phyloP scores from a whole-genome alignment of 2,888 invertebrate species.

The Caradrina kadenii region DNA sequence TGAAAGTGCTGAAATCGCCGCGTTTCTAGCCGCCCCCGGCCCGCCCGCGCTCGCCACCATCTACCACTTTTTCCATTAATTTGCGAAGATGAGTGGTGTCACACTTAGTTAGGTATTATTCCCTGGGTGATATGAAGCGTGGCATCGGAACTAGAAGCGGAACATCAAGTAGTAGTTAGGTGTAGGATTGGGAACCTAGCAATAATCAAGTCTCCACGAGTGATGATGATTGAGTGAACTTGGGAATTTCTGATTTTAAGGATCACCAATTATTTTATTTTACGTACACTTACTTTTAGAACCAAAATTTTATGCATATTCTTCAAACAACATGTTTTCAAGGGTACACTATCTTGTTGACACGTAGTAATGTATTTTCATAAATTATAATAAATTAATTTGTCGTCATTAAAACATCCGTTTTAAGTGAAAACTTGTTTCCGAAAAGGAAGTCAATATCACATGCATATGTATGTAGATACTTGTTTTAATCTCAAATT shows the following conservation, averaged over 20 bases:
- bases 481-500: constrained; percentile 6
- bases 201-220: background rate
- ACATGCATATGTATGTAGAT: constrained; percentile 15
- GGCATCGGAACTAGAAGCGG: background rate
- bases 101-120: background rate
- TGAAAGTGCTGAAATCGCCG: constrained; percentile 59
- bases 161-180: too few relatives aligned
- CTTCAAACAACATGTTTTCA: constrained; percentile 11
- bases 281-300: too few relatives aligned
- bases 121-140: background rate
- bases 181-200: too few relatives aligned
- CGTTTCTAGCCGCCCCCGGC: constrained; percentile 56
- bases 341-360: constrained; percentile 10
- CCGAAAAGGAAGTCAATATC: constrained; percentile 44
- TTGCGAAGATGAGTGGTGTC: constrained; percentile 3
- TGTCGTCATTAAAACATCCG: constrained; percentile 13
- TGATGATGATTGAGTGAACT: too few relatives aligned
- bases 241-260: too few relatives aligned
- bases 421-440: constrained; percentile 38
- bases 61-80: constrained; percentile 39
- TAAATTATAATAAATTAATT: constrained; percentile 17
- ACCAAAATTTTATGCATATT: background rate
- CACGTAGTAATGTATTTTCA: constrained; percentile 19
- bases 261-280: too few relatives aligned
- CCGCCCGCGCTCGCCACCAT: constrained; percentile 9